A percentile compares a stretch with the other conserved stretches of the same genome.
phyloP scores from a whole-genome alignment of 2,888 invertebrate genomes.

The Dascillus cervinus region DNA sequence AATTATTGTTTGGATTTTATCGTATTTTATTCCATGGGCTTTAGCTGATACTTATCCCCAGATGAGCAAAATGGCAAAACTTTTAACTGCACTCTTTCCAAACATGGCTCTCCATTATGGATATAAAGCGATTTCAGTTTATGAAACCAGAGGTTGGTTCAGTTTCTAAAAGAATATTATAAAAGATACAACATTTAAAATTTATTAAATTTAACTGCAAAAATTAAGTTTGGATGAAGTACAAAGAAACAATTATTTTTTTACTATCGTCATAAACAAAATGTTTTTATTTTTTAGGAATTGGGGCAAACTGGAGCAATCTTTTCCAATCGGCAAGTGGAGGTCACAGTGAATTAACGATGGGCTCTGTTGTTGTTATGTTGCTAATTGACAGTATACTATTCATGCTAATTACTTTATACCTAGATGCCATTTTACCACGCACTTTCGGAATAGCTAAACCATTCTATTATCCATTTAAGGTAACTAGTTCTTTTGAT shows the following conservation, averaged over 20 bases:
- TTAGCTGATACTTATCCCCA: slow-evolving; percentile 17
- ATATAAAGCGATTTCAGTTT: slow-evolving; percentile 31
- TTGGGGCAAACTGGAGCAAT: slow-evolving; percentile 43
- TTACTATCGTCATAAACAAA: not conserved
- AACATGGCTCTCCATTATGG: slow-evolving; percentile 36
- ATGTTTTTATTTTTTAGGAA: slow-evolving; percentile 31
- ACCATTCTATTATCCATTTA: slow-evolving; percentile 34
- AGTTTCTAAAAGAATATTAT: too few relatives aligned
- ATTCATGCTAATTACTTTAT: slow-evolving; percentile 51
- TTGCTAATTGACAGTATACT: slow-evolving; percentile 45
- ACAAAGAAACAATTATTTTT: slow-evolving; percentile 6
- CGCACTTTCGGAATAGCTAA: slow-evolving; percentile 56
- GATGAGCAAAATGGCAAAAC: slow-evolving; percentile 19
- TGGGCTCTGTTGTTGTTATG: slow-evolving; percentile 42
- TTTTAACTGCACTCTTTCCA: slow-evolving; percentile 31
- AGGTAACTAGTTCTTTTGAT: slow-evolving; percentile 7
- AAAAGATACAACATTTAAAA: too few relatives aligned
- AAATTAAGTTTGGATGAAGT: not conserved
- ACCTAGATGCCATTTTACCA: slow-evolving; percentile 50
- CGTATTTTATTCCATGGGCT: slow-evolving; percentile 30
- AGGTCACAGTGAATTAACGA: slow-evolving; percentile 30
- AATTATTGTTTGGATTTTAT: slow-evolving; percentile 34
- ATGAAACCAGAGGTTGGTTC: slow-evolving; percentile 35
- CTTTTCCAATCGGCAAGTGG: slow-evolving; percentile 35
- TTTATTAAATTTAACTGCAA: not conserved